phyloP scores from a whole-genome alignment of 2,888 invertebrate species.

The Trissolcus japonicus region DNA sequence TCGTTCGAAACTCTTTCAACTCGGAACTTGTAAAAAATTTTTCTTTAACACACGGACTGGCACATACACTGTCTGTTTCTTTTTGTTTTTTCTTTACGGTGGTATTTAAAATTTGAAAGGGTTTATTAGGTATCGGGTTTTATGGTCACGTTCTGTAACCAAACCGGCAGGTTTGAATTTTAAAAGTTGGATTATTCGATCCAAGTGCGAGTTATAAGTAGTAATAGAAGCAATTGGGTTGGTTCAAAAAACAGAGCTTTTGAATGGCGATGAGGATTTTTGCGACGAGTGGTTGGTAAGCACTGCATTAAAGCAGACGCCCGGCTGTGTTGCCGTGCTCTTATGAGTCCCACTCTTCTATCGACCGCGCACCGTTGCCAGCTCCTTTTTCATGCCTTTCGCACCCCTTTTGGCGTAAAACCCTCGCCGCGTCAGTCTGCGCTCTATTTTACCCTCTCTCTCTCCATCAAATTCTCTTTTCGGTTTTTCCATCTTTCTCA shows the following conservation, averaged over 20 bases:
- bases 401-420: slow-evolving; percentile 68
- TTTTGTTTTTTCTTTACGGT: no score
- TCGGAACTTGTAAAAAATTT: no score
- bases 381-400: slow-evolving; percentile 71
- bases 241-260: slow-evolving; percentile 7
- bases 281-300: slow-evolving; percentile 62
- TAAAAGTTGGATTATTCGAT: background rate
- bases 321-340: slow-evolving; percentile 70
- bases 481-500: slow-evolving; percentile 53
- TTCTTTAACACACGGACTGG: no score
- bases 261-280: slow-evolving; percentile 31
- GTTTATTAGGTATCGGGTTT: no score
- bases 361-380: slow-evolving; percentile 75
- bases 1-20: no score
- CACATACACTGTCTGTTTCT: no score
- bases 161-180: background rate
- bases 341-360: slow-evolving; percentile 71
- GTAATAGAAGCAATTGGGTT: slow-evolving; percentile 20
- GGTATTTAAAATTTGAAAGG: no score
- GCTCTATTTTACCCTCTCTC: slow-evolving; percentile 32
- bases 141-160: background rate
- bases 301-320: slow-evolving; percentile 71
- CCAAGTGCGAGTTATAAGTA: slow-evolving; percentile 1
- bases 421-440: slow-evolving; percentile 55
- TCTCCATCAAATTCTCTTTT: slow-evolving; percentile 29